These are phyloP conservation scores for Sympetrum striolatum DNA, from an alignment of 2,888 invertebrate genomes.

Conservation along the genomic window DNA sequence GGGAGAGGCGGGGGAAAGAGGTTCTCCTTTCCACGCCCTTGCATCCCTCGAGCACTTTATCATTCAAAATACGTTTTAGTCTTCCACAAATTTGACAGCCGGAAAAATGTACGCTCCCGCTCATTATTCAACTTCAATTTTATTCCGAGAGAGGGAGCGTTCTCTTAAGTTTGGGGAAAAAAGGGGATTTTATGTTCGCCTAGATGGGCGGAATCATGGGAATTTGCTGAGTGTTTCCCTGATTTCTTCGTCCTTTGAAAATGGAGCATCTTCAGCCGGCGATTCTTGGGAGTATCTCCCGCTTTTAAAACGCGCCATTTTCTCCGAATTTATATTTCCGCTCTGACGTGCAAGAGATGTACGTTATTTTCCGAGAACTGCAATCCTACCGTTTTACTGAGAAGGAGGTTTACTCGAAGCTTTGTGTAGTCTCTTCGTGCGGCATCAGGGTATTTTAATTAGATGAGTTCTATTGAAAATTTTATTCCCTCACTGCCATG, in stretches of 20 bases:
- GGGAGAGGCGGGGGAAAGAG: background rate
- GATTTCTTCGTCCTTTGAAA: background rate
- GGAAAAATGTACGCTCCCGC: constrained; percentile 38
- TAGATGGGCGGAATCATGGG: background rate
- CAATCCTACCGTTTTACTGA: no score
- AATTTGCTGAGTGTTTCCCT: background rate
- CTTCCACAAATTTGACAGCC: constrained; percentile 42
- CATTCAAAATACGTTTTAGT: constrained; percentile 43
- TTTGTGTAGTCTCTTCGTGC: no score
- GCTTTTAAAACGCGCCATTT: background rate
- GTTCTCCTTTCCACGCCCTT: constrained; percentile 25
- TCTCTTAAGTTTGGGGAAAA: background rate
- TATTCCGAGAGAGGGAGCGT: background rate
- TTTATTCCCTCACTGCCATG: no score
- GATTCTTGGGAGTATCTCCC: background rate
- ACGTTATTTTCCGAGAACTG: no score
- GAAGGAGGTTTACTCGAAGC: no score
- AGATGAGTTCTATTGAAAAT: no score
- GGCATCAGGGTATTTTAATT: no score
- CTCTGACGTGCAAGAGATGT: background rate
- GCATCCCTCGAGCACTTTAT: constrained; percentile 40
- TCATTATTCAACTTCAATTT: constrained; percentile 42
- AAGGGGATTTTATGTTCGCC: background rate
- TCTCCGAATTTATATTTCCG: background rate
- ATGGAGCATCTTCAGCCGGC: background rate